Base-by-base conservation (phyloP, 2,888 invertebrate species). In the Scaptomyza flava region DNA sequence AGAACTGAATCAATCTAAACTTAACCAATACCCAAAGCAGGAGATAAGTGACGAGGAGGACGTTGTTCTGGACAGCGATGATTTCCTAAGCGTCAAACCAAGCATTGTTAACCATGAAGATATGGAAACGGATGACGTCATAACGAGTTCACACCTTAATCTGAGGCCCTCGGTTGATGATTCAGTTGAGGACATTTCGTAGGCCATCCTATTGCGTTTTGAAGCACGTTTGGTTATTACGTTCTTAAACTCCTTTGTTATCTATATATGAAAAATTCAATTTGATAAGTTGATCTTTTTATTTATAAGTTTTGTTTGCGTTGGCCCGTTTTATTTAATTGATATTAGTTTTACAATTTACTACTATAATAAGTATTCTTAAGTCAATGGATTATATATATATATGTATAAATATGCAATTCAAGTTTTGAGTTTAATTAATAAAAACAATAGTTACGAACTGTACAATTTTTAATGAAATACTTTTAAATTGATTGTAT, bases 61-160 rank as follows among this genome's bases (percentile, higher is more conserved):
- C 12, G 66, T 72, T 51, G 46, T 76, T 11, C 58, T 82, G 20
- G 82, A 85, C 41, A 72, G 42, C 33, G 82, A 82, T 2, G 82
- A 82, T 59, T 82, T 82, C 17, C 67, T 73, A 0, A 80, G 64
- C 53, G 80, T 82, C 9, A 75, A 75, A 48, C 68, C 75, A 42
- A 70, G 54, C 2, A 46, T 75, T 47, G 54, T 27, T 3, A 57
- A 63, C 12, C 58, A 53, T 33, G 30, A 50, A 33, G n/a, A 56
- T 27, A 72, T 41, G 14, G 64, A 69, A 34, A 36, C 59, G 46
- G 76, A 73, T 52, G 60, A 59, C 43, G 56, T 45, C 4, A 68
- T 71, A 65, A 48, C 45, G 23, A 50, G 34, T 50, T n/a, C 14
- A 27, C 31, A 66, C n/a, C 36, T 67, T 42, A 70, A 80, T 62